Evolutionary conservation across 2,797 vertebrate species (phyloP).

Genomic region (Capromys pilorides): DNA sequence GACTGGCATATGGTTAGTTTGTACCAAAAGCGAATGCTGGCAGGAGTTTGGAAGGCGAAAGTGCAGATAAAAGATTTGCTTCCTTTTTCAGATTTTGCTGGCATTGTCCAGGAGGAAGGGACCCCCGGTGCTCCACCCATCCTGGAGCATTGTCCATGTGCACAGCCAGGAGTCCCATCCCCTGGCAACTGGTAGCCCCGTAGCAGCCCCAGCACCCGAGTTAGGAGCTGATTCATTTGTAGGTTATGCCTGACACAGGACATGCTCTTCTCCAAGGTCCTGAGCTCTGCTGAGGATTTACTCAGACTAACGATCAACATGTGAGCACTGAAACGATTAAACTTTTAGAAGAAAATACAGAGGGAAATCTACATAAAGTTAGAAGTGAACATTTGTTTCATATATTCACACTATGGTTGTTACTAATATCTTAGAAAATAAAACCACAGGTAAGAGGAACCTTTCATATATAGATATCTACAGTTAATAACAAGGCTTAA

Average conservation of each 20-base stretch:
- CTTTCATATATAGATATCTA: not conserved
- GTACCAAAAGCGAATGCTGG: not conserved
- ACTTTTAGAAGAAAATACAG: not conserved
- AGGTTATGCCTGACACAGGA: not conserved
- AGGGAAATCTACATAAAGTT: not conserved
- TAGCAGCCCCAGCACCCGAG: not conserved
- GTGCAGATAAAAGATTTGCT: not conserved
- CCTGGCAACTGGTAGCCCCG: not conserved
- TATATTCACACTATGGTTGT: not conserved
- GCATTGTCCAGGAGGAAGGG: not conserved
- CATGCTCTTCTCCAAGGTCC: not conserved
- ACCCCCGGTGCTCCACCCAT: too few species aligned
- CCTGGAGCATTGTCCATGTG: not conserved
- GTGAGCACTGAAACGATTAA: not conserved
- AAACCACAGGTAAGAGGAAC: not conserved
- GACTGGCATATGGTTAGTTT: not conserved
- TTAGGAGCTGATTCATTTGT: not conserved
- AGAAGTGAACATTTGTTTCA: not conserved
- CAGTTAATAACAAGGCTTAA: not conserved
- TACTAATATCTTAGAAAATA: not conserved
- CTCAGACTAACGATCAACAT: not conserved
- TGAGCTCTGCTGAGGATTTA: not conserved
- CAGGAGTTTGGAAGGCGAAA: not conserved
- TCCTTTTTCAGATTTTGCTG: not conserved
- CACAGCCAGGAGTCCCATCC: too few species aligned